Evolutionary conservation across 2,113 vertebrate species (phyloP), one percentile per base, ranked within the genome.

Genomic region (Nycticebus coucang): DNA sequence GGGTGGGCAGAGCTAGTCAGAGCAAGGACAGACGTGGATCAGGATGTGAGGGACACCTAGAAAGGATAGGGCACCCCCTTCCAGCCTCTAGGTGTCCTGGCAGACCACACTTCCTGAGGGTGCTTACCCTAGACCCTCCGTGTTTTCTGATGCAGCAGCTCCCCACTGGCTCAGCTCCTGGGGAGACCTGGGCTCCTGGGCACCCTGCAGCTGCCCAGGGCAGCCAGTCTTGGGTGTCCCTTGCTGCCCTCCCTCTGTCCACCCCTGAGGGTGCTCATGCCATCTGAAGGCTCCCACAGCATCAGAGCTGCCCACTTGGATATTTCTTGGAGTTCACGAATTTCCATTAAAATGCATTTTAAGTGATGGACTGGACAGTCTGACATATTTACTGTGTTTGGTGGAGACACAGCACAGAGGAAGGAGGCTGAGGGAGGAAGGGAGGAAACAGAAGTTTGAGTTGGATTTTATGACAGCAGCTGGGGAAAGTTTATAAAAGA

Each of bases 291-390:
- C 37, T 24, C 74, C 45, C 1, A 4, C 18, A 57, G 17, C 24
- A 22, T 69, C 6, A 9, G 18, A 72, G 55, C 3, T 35, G 50
- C 30, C 28, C 2, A 41, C 85, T 69, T 4, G 19, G 55, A 9
- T 10, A 13, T 66, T 83, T 85, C 71, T 50, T 2, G 1, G 33
- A 84, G 41, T 94, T 83, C 22, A 55, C 35, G 78, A 4, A 60
- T 94, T 78, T 89, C 91, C 71, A 64, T 64, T 55, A 55, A 96
- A 95, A 77, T 62, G 41, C n/a, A 9, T 83, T 91, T 87, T 71
- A 79, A 50, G 64, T 33, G 53, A 83, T 24, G 13, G 22, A n/a
- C 35, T 5, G 26, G n/a, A 0, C 3, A n/a, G 18, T n/a, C 24
- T 24, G 28, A 10, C n/a, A 45, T 24, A 19, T 35, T 14, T 13